Percentiles rank a stretch among this genome's conserved stretches.
Evolutionary conservation across 1,140 invertebrate genomes (phyloP).

Genomic region (Atta texana): DNA sequence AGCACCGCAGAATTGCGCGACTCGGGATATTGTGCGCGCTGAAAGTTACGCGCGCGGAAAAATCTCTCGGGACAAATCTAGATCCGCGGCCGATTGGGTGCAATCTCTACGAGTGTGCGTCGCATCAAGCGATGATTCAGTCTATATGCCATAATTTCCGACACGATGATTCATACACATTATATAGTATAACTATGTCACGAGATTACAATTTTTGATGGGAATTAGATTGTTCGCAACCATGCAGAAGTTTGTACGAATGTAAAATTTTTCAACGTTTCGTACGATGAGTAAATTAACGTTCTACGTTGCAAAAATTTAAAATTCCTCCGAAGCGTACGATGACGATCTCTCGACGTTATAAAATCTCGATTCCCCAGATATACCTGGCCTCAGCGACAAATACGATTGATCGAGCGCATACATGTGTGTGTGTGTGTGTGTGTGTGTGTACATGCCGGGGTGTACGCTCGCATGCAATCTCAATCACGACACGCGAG

Average conservation of each 20-base stretch:
- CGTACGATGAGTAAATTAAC: not conserved
- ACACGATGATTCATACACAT: conserved; percentile 12
- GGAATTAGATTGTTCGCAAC: not conserved
- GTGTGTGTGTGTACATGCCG: not conserved
- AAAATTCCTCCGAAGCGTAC: not conserved
- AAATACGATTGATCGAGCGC: conserved; percentile 41
- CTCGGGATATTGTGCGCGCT: conserved; percentile 46
- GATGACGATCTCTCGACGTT: not conserved
- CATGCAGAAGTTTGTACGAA: not conserved
- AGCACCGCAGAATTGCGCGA: conserved; percentile 40
- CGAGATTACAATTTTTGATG: conserved; percentile 15
- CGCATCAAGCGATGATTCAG: conserved; percentile 13
- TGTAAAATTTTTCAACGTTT: not conserved
- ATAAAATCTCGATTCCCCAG: conserved; percentile 35
- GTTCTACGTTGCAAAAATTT: conserved; percentile 1
- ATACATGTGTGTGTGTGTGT: not conserved
- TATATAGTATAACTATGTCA: not conserved
- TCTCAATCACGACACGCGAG: conserved; percentile 25
- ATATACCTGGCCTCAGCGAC: conserved; percentile 30
- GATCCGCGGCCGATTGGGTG: conserved; percentile 48
- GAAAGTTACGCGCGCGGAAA: conserved; percentile 47
- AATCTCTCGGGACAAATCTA: conserved; percentile 52
- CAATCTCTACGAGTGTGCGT: conserved; percentile 33
- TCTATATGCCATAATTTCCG: conserved; percentile 45
- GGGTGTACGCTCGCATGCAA: conserved; percentile 30